A percentile compares a stretch with the other conserved stretches of the same genome.
Evolutionary conservation across 2,888 invertebrate genomes (phyloP).

Genomic region (Drosophila setosimentum): DNA sequence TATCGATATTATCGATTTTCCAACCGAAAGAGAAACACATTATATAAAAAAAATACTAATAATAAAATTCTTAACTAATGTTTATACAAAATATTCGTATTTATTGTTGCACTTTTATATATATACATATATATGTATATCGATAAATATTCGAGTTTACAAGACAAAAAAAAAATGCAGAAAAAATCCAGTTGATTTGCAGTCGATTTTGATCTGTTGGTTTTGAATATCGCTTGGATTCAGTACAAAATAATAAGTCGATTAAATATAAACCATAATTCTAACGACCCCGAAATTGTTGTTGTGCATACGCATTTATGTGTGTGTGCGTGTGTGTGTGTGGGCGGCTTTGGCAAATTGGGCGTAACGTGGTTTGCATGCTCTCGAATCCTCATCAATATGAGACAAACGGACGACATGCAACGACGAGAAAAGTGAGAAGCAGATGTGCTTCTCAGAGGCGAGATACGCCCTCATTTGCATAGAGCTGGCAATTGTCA

Average conservation of each 20-base stretch:
- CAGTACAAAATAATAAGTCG: slow-evolving; percentile 33
- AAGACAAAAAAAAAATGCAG: slow-evolving; percentile 4
- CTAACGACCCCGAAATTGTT: slow-evolving; percentile 9
- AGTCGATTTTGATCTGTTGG: slow-evolving; percentile 9
- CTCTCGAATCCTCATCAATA: slow-evolving; percentile 6
- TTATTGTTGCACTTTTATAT: slow-evolving; percentile 1
- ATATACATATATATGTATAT: slow-evolving; percentile 6
- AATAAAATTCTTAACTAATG: neutral
- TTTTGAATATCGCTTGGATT: slow-evolving; percentile 18
- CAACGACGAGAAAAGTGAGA: neutral
- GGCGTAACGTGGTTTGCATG: slow-evolving; percentile 6
- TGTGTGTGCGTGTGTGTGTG: slow-evolving; percentile 8
- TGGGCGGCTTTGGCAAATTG: slow-evolving; percentile 14
- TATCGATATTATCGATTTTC: neutral
- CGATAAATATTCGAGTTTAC: slow-evolving; percentile 3
- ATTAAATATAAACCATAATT: slow-evolving; percentile 23
- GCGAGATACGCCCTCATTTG: slow-evolving; percentile 79
- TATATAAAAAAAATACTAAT: neutral
- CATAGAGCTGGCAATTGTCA: slow-evolving; percentile 66
- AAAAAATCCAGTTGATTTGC: slow-evolving; percentile 16
- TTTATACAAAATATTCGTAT: slow-evolving; percentile 1
- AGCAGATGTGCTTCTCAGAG: slow-evolving; percentile 47
- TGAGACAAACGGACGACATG: slow-evolving; percentile 6
- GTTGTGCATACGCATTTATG: neutral
- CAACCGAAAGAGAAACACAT: neutral